Conservation (phyloP, 2,113 vertebrate genomes). For the Mormyrus iriodes region DNA sequence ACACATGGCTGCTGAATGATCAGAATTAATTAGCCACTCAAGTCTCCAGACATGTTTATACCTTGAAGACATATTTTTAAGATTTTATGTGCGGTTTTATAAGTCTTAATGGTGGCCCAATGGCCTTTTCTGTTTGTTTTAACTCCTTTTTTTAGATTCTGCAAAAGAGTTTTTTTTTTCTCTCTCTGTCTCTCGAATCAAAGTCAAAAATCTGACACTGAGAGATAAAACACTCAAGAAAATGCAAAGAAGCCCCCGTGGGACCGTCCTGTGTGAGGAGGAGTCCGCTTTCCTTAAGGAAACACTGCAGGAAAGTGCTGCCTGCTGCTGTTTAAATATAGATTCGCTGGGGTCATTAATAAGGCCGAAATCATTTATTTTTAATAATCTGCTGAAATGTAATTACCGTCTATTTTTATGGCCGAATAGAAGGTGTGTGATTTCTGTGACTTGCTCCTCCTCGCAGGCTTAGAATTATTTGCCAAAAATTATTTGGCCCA, state of each 20-base stretch:
- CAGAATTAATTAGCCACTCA: not conserved
- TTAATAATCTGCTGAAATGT: conserved; percentile 70
- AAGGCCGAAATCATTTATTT: conserved; percentile 76
- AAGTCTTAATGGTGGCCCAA: not conserved
- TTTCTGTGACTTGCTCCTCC: conserved; percentile 36
- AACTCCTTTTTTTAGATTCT: not conserved
- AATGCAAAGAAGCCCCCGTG: not conserved
- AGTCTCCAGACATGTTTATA: not conserved
- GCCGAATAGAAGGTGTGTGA: conserved; percentile 40
- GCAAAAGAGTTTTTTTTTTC: not conserved
- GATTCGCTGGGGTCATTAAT: conserved; percentile 58
- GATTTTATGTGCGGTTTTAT: not conserved
- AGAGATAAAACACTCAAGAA: not conserved
- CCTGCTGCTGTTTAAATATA: conserved; percentile 51
- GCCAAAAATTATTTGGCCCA: not conserved
- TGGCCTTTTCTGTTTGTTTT: not conserved
- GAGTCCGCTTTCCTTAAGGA: conserved; percentile 34
- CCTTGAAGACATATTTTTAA: not conserved
- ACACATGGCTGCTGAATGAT: not conserved
- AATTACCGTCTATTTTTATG: conserved; percentile 74
- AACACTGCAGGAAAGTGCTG: conserved; percentile 42
- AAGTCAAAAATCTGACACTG: not conserved
- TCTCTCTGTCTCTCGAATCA: not conserved
- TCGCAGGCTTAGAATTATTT: not conserved
- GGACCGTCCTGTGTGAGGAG: not conserved